Percentiles rank a stretch among this genome's conserved stretches.
Evolutionary conservation across 2,888 invertebrate species (phyloP).

Genomic region (Sceliomorpha sp.): DNA sequence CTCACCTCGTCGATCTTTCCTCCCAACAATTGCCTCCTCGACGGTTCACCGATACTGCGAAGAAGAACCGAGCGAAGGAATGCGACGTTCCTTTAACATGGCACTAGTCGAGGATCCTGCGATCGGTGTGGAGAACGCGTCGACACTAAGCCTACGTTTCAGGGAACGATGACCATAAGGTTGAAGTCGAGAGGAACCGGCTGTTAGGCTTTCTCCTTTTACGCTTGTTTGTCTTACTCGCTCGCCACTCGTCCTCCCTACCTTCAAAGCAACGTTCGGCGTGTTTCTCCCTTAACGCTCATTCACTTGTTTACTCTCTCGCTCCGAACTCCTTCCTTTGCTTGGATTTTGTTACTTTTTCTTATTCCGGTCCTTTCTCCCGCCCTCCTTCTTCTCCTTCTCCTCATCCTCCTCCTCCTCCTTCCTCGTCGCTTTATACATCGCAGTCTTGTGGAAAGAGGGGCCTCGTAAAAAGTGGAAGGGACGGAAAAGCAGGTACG

Average conservation of each 20-base stretch:
- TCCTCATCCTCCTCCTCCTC: too few relatives aligned
- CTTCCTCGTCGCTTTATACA: too few relatives aligned
- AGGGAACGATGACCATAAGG: constrained; percentile 46
- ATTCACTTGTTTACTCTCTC: constrained; percentile 41
- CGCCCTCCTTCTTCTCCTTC: constrained; percentile 15
- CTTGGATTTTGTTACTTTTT: constrained; percentile 51
- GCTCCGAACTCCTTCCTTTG: constrained; percentile 44
- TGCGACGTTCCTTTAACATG: constrained; percentile 24
- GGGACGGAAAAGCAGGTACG: too few relatives aligned
- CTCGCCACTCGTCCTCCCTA: constrained; percentile 29
- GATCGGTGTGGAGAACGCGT: constrained; percentile 50
- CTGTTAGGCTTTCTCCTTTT: constrained; percentile 53
- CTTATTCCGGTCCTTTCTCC: constrained; percentile 21
- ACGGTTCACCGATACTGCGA: too few relatives aligned
- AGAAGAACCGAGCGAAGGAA: constrained; percentile 28
- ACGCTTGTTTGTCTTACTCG: constrained; percentile 48
- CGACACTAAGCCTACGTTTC: constrained; percentile 53
- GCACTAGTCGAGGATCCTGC: constrained; percentile 22
- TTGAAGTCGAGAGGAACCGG: constrained; percentile 52
- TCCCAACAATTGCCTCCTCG: too few relatives aligned
- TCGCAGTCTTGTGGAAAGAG: too few relatives aligned
- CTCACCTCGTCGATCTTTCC: too few relatives aligned
- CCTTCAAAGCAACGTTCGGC: constrained; percentile 33
- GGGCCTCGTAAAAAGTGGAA: too few relatives aligned
- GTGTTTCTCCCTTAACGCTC: constrained; percentile 50